These are phyloP conservation scores for Heliconius charithonia DNA, from an alignment of 2,888 invertebrate genomes.

Conservation along the genomic window DNA sequence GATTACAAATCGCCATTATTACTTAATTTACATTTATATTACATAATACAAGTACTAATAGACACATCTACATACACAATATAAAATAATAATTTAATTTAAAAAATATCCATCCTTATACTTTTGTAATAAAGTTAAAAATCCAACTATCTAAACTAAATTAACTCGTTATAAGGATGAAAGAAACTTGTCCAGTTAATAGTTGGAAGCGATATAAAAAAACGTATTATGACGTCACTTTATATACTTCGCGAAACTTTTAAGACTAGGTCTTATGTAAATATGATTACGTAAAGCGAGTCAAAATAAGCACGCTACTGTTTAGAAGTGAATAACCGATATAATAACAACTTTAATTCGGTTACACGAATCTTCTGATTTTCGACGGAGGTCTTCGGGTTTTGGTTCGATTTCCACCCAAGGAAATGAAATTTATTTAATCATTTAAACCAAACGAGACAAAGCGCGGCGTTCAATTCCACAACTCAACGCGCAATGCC, in stretches of 20 bases:
- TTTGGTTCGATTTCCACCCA: background rate
- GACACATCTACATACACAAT: background rate
- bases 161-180: slow-evolving; percentile 20
- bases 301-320: background rate
- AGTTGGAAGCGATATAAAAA: slow-evolving; percentile 19
- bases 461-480: background rate
- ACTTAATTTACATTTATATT: slow-evolving; percentile 17
- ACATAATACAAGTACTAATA: background rate
- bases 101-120: background rate
- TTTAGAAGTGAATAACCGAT: slow-evolving; percentile 10
- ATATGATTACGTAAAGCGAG: slow-evolving; percentile 4
- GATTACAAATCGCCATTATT: slow-evolving; percentile 4
- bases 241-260: slow-evolving; percentile 11
- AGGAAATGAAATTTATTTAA: background rate
- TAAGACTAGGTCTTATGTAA: slow-evolving; percentile 15
- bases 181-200: slow-evolving; percentile 30
- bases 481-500: too few species aligned
- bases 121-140: background rate
- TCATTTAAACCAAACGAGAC: background rate
- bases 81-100: background rate
- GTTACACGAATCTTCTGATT: background rate
- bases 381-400: too few species aligned
- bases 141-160: slow-evolving; percentile 2
- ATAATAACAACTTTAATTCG: background rate
- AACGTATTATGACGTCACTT: slow-evolving; percentile 21